These are phyloP conservation scores for Chiroxiphia lanceolata DNA, from an alignment of 2,797 vertebrate species.

Conservation along the genomic window DNA sequence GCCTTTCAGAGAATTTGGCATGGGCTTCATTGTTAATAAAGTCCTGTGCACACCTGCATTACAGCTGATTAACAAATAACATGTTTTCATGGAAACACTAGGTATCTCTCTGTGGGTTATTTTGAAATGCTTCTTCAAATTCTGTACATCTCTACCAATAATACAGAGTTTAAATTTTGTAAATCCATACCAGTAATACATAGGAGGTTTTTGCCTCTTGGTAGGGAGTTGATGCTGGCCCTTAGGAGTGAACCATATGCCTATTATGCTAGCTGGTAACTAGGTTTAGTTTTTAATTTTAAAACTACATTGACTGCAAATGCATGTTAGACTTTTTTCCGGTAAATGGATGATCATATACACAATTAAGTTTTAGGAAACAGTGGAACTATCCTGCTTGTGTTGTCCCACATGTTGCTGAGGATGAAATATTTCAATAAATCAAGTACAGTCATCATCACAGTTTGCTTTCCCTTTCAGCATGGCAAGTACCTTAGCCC, in stretches of 20 bases:
- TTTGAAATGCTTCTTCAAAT: neutral
- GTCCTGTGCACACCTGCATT: neutral
- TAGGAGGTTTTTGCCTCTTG: fast-evolving
- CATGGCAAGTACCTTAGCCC: constrained; percentile 11
- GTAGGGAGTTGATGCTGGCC: neutral
- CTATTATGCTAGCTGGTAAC: neutral
- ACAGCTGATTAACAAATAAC: neutral
- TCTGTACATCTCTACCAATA: neutral
- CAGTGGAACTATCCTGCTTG: neutral
- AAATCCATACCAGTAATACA: neutral
- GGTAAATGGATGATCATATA: neutral
- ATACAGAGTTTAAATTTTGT: neutral
- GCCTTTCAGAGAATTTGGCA: neutral
- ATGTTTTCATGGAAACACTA: neutral
- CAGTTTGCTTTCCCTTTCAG: constrained; percentile 45
- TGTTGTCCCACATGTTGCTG: neutral
- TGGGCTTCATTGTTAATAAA: neutral
- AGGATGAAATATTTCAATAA: constrained; percentile 41
- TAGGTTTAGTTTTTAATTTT: neutral
- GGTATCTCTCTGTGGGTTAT: neutral
- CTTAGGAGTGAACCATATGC: neutral
- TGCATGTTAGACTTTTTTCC: neutral
- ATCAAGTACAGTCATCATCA: constrained; percentile 4
- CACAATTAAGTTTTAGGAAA: neutral
- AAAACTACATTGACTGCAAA: neutral